Percentiles rank a stretch among this genome's conserved stretches.
These are phyloP conservation scores for Metellina segmentata DNA, from an alignment of 2,888 invertebrate genomes.

Conservation along the genomic window DNA sequence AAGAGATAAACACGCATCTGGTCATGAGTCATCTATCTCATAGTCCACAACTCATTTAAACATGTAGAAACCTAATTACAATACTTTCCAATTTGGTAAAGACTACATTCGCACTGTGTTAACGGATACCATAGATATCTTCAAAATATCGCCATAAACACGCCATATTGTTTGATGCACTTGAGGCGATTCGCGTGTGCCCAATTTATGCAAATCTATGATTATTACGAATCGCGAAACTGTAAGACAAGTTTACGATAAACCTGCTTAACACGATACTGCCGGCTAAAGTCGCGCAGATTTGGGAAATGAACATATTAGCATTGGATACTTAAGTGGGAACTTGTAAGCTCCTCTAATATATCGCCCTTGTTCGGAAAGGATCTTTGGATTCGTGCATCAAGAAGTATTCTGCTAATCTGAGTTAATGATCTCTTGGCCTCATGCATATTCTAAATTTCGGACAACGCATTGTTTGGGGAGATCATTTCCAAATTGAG, in stretches of 20 bases:
- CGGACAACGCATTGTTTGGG: neutral
- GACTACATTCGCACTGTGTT: too few species aligned
- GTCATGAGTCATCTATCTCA: too few species aligned
- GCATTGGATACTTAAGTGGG: conserved; percentile 10
- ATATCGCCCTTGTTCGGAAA: neutral
- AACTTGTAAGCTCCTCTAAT: conserved; percentile 26
- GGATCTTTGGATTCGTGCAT: conserved; percentile 10
- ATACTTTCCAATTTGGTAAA: too few species aligned
- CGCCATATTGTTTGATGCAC: neutral
- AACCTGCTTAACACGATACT: conserved; percentile 17
- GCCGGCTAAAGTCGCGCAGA: conserved; percentile 5
- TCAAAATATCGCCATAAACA: too few species aligned
- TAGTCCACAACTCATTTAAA: too few species aligned
- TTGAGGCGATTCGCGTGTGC: neutral
- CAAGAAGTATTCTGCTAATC: conserved; percentile 12
- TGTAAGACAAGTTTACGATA: neutral
- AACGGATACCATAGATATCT: too few species aligned
- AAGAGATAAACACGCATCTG: too few species aligned
- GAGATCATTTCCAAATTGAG: neutral
- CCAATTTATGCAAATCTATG: conserved; percentile 13
- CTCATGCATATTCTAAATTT: conserved; percentile 38
- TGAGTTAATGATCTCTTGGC: neutral
- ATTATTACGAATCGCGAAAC: neutral
- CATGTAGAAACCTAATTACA: too few species aligned
- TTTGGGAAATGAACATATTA: conserved; percentile 40